A percentile compares a stretch with the other conserved stretches of the same genome.
Evolutionary conservation across 1,140 invertebrate genomes (phyloP).

Genomic region (Ctenoplectra terminalis): DNA sequence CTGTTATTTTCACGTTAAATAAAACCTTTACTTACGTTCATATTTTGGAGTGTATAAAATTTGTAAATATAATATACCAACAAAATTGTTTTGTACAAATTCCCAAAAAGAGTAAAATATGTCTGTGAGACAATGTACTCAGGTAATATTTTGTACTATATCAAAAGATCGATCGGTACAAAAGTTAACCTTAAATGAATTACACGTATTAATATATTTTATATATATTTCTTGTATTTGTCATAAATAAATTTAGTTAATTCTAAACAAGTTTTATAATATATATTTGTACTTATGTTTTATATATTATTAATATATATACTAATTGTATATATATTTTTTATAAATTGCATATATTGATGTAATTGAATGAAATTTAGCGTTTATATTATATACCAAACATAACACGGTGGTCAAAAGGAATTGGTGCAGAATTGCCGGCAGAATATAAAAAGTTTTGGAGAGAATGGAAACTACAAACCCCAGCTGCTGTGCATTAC

Average conservation of each 20-base stretch:
- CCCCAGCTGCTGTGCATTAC: constrained; percentile 93
- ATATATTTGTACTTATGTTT: too few relatives aligned
- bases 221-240: neutral
- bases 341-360: neutral
- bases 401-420: constrained; percentile 83
- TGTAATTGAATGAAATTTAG: constrained; percentile 10
- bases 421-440: constrained; percentile 88
- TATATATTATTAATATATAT: too few relatives aligned
- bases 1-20: neutral
- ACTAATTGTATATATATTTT: neutral
- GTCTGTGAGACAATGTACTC: constrained; percentile 1
- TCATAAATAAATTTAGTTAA: neutral
- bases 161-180: neutral
- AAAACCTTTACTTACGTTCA: neutral
- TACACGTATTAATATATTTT: neutral
- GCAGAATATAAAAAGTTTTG: constrained; percentile 95
- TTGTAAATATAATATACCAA: neutral
- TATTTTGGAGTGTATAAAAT: neutral
- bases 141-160: neutral
- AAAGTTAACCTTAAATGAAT: constrained; percentile 11
- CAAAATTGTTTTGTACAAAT: neutral
- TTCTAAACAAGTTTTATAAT: neutral
- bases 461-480: constrained; percentile 90
- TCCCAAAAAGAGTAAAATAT: neutral
- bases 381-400: constrained; percentile 68